Percentiles rank a stretch among this genome's conserved stretches.
Conservation (phyloP, 2,797 vertebrate species). For the Gallinago nigripennis region DNA sequence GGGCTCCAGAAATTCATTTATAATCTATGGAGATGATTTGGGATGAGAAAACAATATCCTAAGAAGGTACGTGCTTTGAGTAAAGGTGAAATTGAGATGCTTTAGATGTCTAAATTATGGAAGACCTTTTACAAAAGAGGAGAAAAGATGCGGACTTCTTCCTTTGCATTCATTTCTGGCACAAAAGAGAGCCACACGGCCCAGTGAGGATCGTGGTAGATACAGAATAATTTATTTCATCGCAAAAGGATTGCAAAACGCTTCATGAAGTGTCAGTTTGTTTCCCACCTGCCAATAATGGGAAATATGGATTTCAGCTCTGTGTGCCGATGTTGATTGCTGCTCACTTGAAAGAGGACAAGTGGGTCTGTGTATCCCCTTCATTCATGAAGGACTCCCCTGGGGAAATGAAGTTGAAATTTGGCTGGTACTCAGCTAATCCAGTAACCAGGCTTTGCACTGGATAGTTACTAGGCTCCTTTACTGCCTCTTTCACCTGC, state of each 20-base stretch:
- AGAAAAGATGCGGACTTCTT: neutral
- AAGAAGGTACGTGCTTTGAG: neutral
- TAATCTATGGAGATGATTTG: neutral
- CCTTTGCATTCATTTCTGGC: neutral
- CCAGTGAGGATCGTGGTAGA: neutral
- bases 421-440: neutral
- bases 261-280: neutral
- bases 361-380: neutral
- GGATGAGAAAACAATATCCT: neutral
- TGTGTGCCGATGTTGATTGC: neutral
- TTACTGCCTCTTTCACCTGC: neutral
- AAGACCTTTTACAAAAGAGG: neutral
- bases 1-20: neutral
- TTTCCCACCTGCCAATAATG: neutral
- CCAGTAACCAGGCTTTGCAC: neutral
- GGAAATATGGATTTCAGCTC: neutral
- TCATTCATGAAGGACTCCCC: neutral
- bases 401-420: neutral
- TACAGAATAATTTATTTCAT: neutral
- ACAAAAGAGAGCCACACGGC: neutral
- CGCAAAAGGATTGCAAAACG: neutral
- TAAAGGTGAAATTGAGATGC: neutral
- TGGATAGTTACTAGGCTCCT: neutral
- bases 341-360: neutral
- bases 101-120: neutral